A percentile compares a stretch with the other conserved stretches of the same genome.
These are phyloP conservation scores for Montifringilla adamsi DNA, from an alignment of 2,113 vertebrate species.

Conservation along the genomic window DNA sequence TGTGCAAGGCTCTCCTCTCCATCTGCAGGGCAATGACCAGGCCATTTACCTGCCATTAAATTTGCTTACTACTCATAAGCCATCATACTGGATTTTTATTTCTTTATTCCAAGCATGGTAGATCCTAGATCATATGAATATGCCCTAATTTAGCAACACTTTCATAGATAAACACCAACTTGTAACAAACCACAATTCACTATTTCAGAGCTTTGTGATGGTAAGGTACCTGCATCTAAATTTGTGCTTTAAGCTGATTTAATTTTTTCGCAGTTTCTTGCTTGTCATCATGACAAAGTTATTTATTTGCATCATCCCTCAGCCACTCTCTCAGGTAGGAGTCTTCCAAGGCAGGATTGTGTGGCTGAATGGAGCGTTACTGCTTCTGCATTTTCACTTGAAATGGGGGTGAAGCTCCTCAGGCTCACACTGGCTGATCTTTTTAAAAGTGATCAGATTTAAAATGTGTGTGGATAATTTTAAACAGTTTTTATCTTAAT, in stretches of 20 bases:
- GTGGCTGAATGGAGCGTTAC: background rate
- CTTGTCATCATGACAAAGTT: background rate
- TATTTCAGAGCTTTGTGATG: background rate
- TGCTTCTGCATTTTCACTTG: background rate
- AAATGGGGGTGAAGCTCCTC: background rate
- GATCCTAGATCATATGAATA: background rate
- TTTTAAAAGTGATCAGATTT: background rate
- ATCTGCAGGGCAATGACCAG: background rate
- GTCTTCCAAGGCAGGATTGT: background rate
- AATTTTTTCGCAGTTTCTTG: background rate
- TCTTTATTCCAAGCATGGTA: background rate
- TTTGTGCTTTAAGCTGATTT: background rate
- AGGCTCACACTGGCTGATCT: background rate
- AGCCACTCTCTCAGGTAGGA: background rate
- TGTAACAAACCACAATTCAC: background rate
- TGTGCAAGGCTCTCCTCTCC: background rate
- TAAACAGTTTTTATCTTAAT: background rate
- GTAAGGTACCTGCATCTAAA: background rate
- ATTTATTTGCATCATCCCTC: background rate
- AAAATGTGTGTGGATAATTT: background rate
- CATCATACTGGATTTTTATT: background rate
- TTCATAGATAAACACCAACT: background rate
- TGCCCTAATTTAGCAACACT: background rate
- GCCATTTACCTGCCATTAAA: background rate
- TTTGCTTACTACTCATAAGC: background rate